Evolutionary conservation across 30 jellyfish, hydroid and myxozoan species (phyloP).

Genomic region (Haliclystus octoradiatus): DNA sequence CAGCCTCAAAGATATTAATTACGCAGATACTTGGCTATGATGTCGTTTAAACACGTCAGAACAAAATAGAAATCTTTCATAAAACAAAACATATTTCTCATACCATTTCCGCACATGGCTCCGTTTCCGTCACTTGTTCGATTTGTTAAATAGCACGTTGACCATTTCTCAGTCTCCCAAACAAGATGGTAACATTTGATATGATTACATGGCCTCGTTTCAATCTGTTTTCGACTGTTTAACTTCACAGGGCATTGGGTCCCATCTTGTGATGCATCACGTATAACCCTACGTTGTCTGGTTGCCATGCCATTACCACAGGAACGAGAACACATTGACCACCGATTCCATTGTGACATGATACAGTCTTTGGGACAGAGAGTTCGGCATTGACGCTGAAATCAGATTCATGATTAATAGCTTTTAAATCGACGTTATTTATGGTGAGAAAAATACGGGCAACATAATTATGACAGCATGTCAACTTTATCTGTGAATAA

Average conservation of each 20-base stretch:
- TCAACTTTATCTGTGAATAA: too few species aligned
- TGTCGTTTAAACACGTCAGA: too few species aligned
- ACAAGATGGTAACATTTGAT: slow-evolving; percentile 23
- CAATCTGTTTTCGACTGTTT: slow-evolving; percentile 6
- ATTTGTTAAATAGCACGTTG: slow-evolving; percentile 11
- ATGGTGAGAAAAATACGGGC: neutral
- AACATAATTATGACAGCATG: too few species aligned
- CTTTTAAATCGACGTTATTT: neutral
- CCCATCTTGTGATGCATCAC: slow-evolving; percentile 48
- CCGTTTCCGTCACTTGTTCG: slow-evolving; percentile 24
- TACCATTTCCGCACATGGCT: slow-evolving; percentile 60
- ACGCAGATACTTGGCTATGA: too few species aligned
- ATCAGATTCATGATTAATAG: neutral
- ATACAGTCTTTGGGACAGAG: slow-evolving; percentile 41
- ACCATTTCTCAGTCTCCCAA: slow-evolving; percentile 46
- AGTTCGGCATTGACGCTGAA: slow-evolving; percentile 25
- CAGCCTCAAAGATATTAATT: too few species aligned
- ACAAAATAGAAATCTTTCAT: too few species aligned
- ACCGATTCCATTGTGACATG: slow-evolving; percentile 43
- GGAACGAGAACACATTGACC: slow-evolving; percentile 32
- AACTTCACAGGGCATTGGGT: slow-evolving; percentile 10
- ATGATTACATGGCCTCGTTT: slow-evolving; percentile 29
- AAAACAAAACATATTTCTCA: neutral
- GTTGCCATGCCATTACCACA: slow-evolving; percentile 50
- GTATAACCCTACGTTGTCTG: slow-evolving; percentile 31